Evolutionary conservation across 2,888 invertebrate genomes (phyloP).

Genomic region (Eulithis testata): DNA sequence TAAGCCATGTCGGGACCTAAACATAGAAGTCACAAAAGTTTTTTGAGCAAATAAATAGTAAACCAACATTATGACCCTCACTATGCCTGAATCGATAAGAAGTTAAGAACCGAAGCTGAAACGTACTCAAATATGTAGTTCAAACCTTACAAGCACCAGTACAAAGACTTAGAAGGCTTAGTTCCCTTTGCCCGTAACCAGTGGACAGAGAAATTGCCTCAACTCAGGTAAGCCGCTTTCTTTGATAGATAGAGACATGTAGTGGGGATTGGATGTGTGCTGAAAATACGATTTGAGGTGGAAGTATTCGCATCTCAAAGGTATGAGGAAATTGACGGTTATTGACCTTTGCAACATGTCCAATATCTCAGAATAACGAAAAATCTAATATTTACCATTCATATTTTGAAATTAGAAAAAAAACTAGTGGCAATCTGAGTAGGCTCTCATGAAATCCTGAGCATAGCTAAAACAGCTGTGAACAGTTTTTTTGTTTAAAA

Average conservation of each 20-base stretch:
- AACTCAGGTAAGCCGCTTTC: constrained; percentile 79
- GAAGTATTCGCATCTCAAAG: constrained; percentile 1
- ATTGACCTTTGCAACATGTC: not conserved
- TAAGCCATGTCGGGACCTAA: too few species aligned
- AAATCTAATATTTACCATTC: too few species aligned
- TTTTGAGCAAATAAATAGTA: too few species aligned
- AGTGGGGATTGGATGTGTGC: constrained; percentile 41
- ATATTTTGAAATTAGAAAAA: too few species aligned
- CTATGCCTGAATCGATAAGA: not conserved
- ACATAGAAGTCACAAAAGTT: too few species aligned
- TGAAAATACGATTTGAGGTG: constrained; percentile 20
- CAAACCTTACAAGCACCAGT: constrained; percentile 49
- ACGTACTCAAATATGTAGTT: constrained; percentile 2
- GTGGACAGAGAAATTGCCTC: constrained; percentile 81
- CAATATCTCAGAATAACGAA: too few species aligned
- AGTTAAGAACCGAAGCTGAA: not conserved
- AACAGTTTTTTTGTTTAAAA: too few species aligned
- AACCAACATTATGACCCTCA: too few species aligned
- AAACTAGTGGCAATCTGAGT: too few species aligned
- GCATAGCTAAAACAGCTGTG: too few species aligned
- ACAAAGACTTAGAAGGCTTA: constrained; percentile 73
- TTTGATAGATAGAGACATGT: constrained; percentile 66
- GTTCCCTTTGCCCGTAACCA: constrained; percentile 71
- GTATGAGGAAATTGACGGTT: not conserved
- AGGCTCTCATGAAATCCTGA: too few species aligned